Base-by-base conservation (phyloP, 2,113 vertebrate genomes). In the Mirza zaza region DNA sequence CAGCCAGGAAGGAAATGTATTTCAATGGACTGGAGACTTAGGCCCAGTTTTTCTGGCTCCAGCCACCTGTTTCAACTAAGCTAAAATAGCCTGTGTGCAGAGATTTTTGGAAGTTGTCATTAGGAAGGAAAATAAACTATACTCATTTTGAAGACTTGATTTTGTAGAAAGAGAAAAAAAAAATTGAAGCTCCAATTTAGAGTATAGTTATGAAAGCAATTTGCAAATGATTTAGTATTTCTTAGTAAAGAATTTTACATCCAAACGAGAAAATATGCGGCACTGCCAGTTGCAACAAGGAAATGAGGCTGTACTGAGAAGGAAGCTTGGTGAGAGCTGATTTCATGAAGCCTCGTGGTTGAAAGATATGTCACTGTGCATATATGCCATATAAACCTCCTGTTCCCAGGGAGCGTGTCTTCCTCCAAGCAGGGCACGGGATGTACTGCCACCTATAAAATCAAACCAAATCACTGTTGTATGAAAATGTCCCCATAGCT, bases 101-200 rank as follows among this genome's bases (percentile, higher is more conserved):
- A 97, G 82, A 27, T 91, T 97, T 97, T 97, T 93, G 94, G 45
- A 96, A 76, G 57, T 48, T 91, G 73, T 94, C 96, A 79, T 94
- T 20, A 97, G 93, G 70, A 92, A 98, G 96, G 90, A 50, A 93
- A 91, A 96, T 65, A 80, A 97, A 95, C 67, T 87, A 61, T 39
- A 55, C 18, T 95, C 90, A 96, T 87, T 96, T 93, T 73, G 94
- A 94, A 89, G 97, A 98, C 96, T 34, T 2, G 84, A 87, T 97
- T 90, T 90, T 97, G 92, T 83, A 81, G 76, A 88, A 76, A 97
- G 95, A 63, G 8, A 45, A 45, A 81, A 96, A 97, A 97, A 98
- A 97, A 97, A 34, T 59, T 27, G 63, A 97, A 93, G 79, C 57
- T 73, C 57, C 76, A 94, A 85, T 92, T 96, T 88, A 94, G 32